Base-by-base conservation (phyloP, 2,113 vertebrate genomes). In the Peromyscus maniculatus region DNA sequence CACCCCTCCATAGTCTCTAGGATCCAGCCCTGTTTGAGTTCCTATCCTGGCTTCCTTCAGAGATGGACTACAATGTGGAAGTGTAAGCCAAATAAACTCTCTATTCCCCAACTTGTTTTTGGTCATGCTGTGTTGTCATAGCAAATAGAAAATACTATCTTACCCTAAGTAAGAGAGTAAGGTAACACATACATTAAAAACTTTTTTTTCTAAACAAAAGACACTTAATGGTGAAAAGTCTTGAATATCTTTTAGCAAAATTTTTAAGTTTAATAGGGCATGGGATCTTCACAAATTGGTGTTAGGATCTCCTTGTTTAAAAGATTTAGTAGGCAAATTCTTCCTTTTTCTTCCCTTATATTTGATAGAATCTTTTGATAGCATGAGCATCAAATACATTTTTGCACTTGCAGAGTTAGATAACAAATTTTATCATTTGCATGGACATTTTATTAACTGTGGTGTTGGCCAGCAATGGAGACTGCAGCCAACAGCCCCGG, bases 321-420 rank as follows among this genome's bases (percentile, higher is more conserved):
- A 46, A 0, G 0, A 36, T 22, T 79, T 22, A 52, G 33, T 95
- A 93, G 71, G 46, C 55, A 98, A 96, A 97, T 97, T 78, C 79
- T 94, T 89, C 96, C 93, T 83, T 96, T 94, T 94, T 96, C 74
- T 59, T 96, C 64, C 93, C 59, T 93, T 96, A 97, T 15, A 0
- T 88, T 97, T 97, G 96, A 95, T 89, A 96, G 93, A 92, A 86
- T 71, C 82, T 98, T 97, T 84, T 97, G 97, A 93, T 95, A 98
- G 88, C 67, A 95, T 94, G 95, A 87, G 83, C 6, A 43, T 97
- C 87, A 97, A 95, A 93, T 72, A 94, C 97, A 95, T 98, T 97
- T 84, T 94, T 96, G 72, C 89, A 93, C 46, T 91, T 82, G 43
- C n/a, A 55, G 72, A 43, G 55, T 96, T 95, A 95, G 95, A 91